Evolutionary conservation across 1,140 invertebrate genomes (phyloP).

Genomic region (Euura saliciscinereae): DNA sequence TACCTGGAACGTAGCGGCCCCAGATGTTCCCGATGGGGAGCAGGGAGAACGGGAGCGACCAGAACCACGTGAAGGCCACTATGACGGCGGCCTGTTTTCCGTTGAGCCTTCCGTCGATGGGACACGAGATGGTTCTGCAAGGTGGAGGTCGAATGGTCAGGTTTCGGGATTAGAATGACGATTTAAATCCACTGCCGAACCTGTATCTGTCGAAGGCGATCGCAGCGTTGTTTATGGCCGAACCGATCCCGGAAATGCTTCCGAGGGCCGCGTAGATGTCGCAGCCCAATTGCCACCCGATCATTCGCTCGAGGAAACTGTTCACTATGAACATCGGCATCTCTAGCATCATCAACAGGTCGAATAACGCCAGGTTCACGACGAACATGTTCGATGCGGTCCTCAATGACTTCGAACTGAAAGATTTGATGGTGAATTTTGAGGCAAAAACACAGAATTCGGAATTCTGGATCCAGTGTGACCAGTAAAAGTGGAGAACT

Average conservation of each 20-base stretch:
- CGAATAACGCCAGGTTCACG: constrained; percentile 78
- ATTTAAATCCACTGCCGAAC: constrained; percentile 40
- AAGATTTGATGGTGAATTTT: constrained; percentile 3
- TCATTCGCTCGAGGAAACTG: constrained; percentile 68
- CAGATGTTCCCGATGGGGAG: constrained; percentile 70
- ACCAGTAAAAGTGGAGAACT: constrained; percentile 8
- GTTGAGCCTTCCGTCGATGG: constrained; percentile 74
- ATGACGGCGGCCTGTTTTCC: constrained; percentile 68
- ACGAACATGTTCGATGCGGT: constrained; percentile 83
- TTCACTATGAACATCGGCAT: constrained; percentile 75
- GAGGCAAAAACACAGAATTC: background rate
- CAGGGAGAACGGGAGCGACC: constrained; percentile 73
- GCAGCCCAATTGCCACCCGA: constrained; percentile 74
- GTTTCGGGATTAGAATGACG: background rate
- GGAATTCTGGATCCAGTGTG: constrained; percentile 11
- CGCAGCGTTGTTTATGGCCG: constrained; percentile 75
- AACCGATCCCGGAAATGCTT: constrained; percentile 73
- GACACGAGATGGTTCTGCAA: constrained; percentile 73
- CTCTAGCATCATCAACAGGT: constrained; percentile 77
- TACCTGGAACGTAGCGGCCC: constrained; percentile 74
- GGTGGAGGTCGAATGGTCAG: constrained; percentile 13
- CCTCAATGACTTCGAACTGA: constrained; percentile 72
- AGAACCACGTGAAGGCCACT: constrained; percentile 72
- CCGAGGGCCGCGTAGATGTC: constrained; percentile 73
- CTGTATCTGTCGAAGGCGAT: constrained; percentile 80